Evolutionary conservation across 2,888 invertebrate genomes (phyloP).

Genomic region (Gisinianus flammeolus): DNA sequence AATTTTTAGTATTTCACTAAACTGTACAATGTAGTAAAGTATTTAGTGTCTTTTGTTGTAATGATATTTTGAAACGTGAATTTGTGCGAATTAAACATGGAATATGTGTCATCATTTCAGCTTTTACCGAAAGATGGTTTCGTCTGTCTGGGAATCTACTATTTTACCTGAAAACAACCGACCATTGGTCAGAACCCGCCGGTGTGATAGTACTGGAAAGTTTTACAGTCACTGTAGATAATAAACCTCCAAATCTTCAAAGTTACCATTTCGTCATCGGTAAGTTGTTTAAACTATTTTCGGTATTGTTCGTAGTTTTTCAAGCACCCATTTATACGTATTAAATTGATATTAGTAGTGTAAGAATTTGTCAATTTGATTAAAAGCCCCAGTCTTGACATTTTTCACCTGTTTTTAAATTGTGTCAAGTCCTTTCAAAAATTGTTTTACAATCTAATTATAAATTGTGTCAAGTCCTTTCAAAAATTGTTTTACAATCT

Average conservation of each 20-base stretch:
- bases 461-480: too few species aligned
- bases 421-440: too few species aligned
- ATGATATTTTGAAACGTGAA: neutral
- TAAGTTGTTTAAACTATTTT: conserved; percentile 31
- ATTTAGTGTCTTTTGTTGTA: neutral
- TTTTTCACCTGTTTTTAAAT: neutral
- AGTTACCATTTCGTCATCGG: conserved; percentile 46
- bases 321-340: too few species aligned
- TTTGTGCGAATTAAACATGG: neutral
- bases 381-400: neutral
- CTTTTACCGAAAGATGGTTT: conserved; percentile 84
- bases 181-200: conserved; percentile 84
- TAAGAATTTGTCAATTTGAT: too few species aligned
- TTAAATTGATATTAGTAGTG: too few species aligned
- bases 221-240: conserved; percentile 76
- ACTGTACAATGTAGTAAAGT: neutral
- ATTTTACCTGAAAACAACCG: conserved; percentile 89
- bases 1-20: neutral
- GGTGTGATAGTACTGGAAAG: conserved; percentile 89
- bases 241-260: conserved; percentile 61
- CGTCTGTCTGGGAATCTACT: conserved; percentile 88
- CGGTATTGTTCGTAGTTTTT: too few species aligned
- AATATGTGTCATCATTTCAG: conserved; percentile 65
- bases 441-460: too few species aligned
- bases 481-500: too few species aligned